Conservation (phyloP, 2,113 vertebrate species). For the Zeus faber region DNA sequence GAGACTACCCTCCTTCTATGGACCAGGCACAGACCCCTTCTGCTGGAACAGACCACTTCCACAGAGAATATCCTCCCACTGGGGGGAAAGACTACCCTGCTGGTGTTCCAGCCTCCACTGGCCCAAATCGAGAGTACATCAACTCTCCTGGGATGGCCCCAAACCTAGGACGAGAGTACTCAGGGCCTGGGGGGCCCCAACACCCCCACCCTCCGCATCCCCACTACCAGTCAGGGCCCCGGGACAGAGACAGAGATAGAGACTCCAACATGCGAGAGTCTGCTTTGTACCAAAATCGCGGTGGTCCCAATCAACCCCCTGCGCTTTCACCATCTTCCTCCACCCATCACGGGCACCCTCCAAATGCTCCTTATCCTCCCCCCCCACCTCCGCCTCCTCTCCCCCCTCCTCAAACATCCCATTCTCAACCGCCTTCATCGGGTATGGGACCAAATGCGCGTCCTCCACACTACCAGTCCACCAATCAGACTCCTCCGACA, state of each 20-base stretch:
- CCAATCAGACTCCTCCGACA: conserved; percentile 72
- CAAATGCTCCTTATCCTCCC: conserved; percentile 59
- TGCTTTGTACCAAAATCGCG: conserved; percentile 69
- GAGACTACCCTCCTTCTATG: conserved; percentile 69
- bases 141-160: conserved; percentile 69
- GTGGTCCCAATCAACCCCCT: conserved; percentile 65
- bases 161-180: conserved; percentile 71
- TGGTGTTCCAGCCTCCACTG: conserved; percentile 52
- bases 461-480: conserved; percentile 67
- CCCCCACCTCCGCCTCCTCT: conserved; percentile 55
- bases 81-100: conserved; percentile 68
- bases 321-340: conserved; percentile 71
- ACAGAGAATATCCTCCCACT: conserved; percentile 71
- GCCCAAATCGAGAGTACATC: conserved; percentile 71
- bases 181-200: conserved; percentile 60
- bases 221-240: conserved; percentile 64
- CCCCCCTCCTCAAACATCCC: conserved; percentile 56
- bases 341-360: conserved; percentile 59
- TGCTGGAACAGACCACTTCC: conserved; percentile 71
- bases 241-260: conserved; percentile 69
- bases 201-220: conserved; percentile 61
- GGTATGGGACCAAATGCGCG: conserved; percentile 69
- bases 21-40: conserved; percentile 68
- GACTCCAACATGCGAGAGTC: conserved; percentile 64
- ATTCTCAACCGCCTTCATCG: conserved; percentile 62